phyloP scores from a whole-genome alignment of 2,113 vertebrate species.

The Oriolus oriolus region DNA sequence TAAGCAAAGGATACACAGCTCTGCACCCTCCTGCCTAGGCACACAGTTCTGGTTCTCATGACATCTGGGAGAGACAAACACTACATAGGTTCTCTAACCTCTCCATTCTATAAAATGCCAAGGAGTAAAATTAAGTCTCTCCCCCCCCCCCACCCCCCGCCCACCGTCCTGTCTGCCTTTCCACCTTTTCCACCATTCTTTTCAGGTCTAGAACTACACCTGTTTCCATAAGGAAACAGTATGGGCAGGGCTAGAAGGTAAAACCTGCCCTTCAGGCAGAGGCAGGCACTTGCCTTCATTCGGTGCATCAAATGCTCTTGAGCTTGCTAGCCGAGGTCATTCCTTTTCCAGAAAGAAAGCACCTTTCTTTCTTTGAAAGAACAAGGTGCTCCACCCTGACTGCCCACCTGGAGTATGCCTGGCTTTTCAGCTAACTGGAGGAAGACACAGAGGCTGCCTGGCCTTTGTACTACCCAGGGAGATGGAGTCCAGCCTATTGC shows the following conservation, averaged over 20 bases:
- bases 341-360: not conserved
- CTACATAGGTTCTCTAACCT: not conserved
- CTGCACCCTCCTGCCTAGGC: not conserved
- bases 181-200: not conserved
- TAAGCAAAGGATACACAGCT: not conserved
- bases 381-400: not conserved
- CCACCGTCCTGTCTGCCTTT: not conserved
- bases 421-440: not conserved
- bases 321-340: not conserved
- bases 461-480: not conserved
- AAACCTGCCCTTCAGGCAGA: not conserved
- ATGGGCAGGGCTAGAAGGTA: not conserved
- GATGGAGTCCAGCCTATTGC: not conserved
- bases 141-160: too few species aligned
- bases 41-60: not conserved
- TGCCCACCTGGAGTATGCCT: not conserved
- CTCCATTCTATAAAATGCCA: not conserved
- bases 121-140: not conserved
- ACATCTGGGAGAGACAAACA: not conserved
- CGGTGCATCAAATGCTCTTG: not conserved
- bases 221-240: not conserved
- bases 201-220: not conserved
- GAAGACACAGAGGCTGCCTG: not conserved
- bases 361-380: too few species aligned
- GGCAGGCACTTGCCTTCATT: not conserved